Evolutionary conservation across 2,113 vertebrate genomes (phyloP).

Genomic region (Mustelus asterias): DNA sequence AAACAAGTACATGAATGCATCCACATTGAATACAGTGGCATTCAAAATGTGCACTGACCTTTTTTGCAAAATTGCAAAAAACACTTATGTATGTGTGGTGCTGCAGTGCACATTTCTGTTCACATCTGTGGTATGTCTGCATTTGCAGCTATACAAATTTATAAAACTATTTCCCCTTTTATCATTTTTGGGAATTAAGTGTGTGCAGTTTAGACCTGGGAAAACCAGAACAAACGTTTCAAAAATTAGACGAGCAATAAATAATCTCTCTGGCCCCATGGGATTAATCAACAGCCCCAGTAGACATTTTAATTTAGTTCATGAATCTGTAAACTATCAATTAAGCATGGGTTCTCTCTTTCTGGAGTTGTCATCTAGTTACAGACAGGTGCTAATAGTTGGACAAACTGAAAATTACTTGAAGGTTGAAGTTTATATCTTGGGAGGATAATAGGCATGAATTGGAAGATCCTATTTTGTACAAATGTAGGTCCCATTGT

Average conservation of each 20-base stretch:
- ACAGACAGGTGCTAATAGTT: neutral
- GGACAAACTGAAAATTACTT: neutral
- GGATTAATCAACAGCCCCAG: neutral
- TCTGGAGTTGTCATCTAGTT: neutral
- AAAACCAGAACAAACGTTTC: neutral
- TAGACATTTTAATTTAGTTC: neutral
- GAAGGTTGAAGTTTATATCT: neutral
- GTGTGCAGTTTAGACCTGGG: conserved; percentile 16
- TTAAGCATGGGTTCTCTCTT: neutral
- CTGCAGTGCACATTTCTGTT: neutral
- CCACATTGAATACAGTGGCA: neutral
- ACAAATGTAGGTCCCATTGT: neutral
- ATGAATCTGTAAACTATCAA: neutral
- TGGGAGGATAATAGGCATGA: neutral
- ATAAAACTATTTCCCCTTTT: neutral
- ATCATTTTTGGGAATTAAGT: neutral
- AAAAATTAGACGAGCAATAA: neutral
- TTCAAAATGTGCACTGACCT: neutral
- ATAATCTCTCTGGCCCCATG: neutral
- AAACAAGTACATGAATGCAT: neutral
- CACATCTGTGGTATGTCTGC: neutral
- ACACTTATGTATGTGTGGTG: neutral
- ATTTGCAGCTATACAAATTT: neutral
- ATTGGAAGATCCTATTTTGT: neutral
- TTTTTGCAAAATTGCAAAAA: neutral